Base-by-base conservation (phyloP, 2,797 vertebrate genomes). In the Muscicapa striata region DNA sequence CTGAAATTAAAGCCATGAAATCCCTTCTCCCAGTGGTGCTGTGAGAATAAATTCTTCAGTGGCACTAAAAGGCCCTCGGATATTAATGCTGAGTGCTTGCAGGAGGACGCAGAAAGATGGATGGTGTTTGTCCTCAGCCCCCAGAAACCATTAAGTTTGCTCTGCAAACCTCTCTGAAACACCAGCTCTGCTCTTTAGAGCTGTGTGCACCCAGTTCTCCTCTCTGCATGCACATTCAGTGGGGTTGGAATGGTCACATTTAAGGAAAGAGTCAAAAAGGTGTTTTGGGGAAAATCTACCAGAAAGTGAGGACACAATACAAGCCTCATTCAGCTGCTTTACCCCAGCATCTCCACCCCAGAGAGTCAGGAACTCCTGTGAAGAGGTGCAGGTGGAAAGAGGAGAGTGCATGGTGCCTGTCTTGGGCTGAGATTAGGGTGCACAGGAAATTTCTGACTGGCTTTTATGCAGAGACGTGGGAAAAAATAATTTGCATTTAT, bases 1-100 rank as follows among this genome's bases (percentile, higher is more conserved):
- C 59, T 77, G 57, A 91, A 94, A 95, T 84, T 46, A 91, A 70
- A 93, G 81, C 81, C 55, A 64, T 74, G 74, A 95, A 92, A 90
- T 83, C 41, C 41, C 80, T 92, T 82, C 48, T 96, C 76, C 69
- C 89, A 84, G 46, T 79, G 55, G 64, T 67, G 32, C 5, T 77
- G 63, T 90, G 80, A 74, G 52, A 91, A 90, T 89, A 94, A 94
- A 93, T 89, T 92, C 91, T 91, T 91, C 72, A 76, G 70, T 55
- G 74, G 78, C 77, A 90, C 52, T 78, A 88, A 94, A 87, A 95
- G 79, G 70, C 55, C 70, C 48, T 95, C 63, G 84, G 89, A 92
- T 84, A 93, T 85, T 81, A 82, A 77, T 48, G 73, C 68, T 94
- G 69, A 95, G 84, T 83, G 75, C 80, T 82, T 82, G 43, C 59